These are phyloP conservation scores for Pseudococcus longispinus DNA, from an alignment of 2,888 invertebrate genomes.

Conservation along the genomic window DNA sequence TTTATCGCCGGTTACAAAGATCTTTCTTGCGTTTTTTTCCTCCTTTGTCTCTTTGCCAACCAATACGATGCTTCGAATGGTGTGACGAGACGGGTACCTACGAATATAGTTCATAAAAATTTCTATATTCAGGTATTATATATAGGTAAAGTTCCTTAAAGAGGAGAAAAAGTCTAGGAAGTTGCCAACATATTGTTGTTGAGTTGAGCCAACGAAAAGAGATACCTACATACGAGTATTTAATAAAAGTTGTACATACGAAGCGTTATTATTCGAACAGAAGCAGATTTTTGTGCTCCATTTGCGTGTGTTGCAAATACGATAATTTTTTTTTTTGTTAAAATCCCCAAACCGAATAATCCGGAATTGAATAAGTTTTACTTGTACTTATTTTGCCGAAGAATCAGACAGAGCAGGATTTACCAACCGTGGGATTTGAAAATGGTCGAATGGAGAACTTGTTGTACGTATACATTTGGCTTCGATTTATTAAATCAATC, in stretches of 20 bases:
- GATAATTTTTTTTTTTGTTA: background rate
- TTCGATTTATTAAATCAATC: background rate
- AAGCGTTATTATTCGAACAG: background rate
- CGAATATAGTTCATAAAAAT: background rate
- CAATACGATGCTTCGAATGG: background rate
- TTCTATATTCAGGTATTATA: conserved; percentile 5
- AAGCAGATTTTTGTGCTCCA: conserved; percentile 16
- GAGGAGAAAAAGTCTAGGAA: background rate
- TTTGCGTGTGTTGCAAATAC: background rate
- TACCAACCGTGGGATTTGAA: background rate
- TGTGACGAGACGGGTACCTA: background rate
- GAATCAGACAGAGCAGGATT: background rate
- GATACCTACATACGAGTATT: background rate
- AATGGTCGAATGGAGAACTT: background rate
- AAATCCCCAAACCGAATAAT: background rate
- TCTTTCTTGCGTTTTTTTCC: conserved; percentile 4
- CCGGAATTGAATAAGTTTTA: background rate
- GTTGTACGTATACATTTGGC: background rate
- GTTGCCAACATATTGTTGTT: background rate
- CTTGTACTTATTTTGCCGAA: background rate
- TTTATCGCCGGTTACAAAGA: conserved; percentile 31
- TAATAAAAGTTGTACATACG: background rate
- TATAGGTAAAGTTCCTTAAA: background rate
- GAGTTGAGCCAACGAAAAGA: background rate
- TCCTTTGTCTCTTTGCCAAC: background rate